Evolutionary conservation across 2,797 vertebrate genomes (phyloP), one percentile per base, ranked within the genome.

Genomic region (Centropyge bicolor): DNA sequence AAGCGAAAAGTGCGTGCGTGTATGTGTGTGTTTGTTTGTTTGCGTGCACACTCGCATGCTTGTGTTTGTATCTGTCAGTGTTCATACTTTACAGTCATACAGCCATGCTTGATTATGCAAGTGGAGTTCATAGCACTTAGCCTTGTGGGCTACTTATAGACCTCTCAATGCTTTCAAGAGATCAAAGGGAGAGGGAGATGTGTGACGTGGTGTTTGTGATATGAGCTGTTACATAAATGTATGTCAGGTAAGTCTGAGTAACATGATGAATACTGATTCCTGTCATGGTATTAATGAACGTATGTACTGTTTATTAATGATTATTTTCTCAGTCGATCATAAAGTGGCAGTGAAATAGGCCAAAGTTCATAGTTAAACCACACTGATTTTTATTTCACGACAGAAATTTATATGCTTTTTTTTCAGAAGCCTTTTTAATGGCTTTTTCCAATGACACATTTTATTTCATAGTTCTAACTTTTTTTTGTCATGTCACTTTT

Each of bases 41-140:
- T 73, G 73, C n/a, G 8, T 41, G 66, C 67, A 45, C 52, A 31
- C 71, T 59, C 43, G 66, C 46, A 46, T 64, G 70, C 61, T 71
- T 72, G 40, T 73, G 77, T 91, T 81, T 80, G 79, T 64, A 73
- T 88, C 65, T 49, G 83, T 88, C 85, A 79, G 87, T 36, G 82
- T 84, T 86, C 57, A 43, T 82, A 83, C 63, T 79, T 74, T 66
- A 80, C 71, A 86, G 80, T 87, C 89, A 81, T 73, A 73, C 76
- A 70, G 66, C 66, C 60, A 35, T 65, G 86, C 73, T 82, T 87
- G 87, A 89, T 92, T 92, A 91, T 86, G 83, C 83, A 82, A 82
- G 88, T 66, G 60, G 79, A 81, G 88, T 90, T 92, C 90, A 89
- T 66, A 90, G 88, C 83, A 85, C 87, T 93, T 88, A 88, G 85